Base-by-base conservation (phyloP, 2,888 invertebrate species). In the Stenolophus ochropezus region DNA sequence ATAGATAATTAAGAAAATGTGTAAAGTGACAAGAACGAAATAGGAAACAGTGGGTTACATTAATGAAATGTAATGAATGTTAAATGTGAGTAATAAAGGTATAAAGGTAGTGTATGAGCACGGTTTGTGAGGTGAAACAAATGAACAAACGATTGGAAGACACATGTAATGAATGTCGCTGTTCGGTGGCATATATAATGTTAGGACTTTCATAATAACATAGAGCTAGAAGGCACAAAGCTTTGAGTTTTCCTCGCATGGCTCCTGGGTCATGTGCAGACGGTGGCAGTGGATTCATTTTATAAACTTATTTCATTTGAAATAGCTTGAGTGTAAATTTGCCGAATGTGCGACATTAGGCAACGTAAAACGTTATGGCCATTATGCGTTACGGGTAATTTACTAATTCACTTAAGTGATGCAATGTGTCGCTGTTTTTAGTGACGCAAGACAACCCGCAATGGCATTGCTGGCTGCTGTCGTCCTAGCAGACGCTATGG, bases 401-500 rank as follows among this genome's bases (percentile, higher is more conserved):
- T 69, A n/a, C 65, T 69, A 33, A 69, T 69, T 69, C 65, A 69
- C 27, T 69, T 69, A 69, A 69, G 18, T 69, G 65, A 69, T 33
- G 61, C 61, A 61, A 61, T 61, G 61, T 27, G 27, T 61, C 61
- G 42, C 65, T 33, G 33, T 16, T 69, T 69, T 69, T 61, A 16
- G 56, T 11, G 21, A 56, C 56, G 56, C 56, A 56, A 56, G 56
- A 56, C 56, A 56, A 56, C 18, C 21, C 20, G 21, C 20, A 56
- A 42, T 42, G 33, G 33, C 33, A 11, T 11, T n/a, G n/a, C n/a
- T 42, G 33, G 33, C 33, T 42, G 33, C 8, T 42, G 51, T 51
- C 11, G 51, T n/a, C 1, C 6, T 8, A 33, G 14, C 5, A 51
- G 18, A 61, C 25, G 61, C 61, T 14, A 61, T 25, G 61, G 61